Evolutionary conservation across 2,797 vertebrate genomes (phyloP).

Genomic region (Margarornis squamiger): DNA sequence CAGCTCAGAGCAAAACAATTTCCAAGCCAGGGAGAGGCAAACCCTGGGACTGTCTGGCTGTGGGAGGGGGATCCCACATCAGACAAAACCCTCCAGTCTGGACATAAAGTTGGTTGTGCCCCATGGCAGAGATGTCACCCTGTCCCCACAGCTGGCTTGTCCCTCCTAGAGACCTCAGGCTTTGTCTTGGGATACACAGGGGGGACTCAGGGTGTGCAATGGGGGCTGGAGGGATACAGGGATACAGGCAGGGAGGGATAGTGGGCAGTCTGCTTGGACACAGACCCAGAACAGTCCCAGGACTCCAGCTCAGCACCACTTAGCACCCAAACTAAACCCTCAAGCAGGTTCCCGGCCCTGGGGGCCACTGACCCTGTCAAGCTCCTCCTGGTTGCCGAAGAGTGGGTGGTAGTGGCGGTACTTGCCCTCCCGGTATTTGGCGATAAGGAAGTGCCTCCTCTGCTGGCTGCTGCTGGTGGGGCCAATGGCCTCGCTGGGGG

Average conservation of each 20-base stretch:
- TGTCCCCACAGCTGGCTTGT: neutral
- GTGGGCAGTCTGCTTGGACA: neutral
- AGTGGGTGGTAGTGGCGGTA: conserved; percentile 92
- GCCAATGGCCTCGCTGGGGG: conserved; percentile 88
- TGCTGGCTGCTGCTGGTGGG: conserved; percentile 80
- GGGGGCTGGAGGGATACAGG: too few relatives aligned
- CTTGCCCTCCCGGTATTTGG: conserved; percentile 94
- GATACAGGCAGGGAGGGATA: neutral
- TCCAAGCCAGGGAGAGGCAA: neutral
- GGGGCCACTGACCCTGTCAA: conserved; percentile 83
- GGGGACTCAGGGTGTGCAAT: fast-evolving
- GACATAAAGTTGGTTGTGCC: neutral
- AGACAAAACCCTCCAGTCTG: neutral
- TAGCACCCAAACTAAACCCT: neutral
- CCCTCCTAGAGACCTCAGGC: neutral
- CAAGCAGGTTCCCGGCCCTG: fast-evolving
- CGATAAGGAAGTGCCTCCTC: conserved; percentile 81
- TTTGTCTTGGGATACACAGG: neutral
- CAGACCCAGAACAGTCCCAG: neutral
- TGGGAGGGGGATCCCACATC: neutral
- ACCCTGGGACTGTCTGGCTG: neutral
- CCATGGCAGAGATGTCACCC: neutral
- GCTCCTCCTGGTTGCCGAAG: conserved; percentile 91
- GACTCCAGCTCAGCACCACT: neutral
- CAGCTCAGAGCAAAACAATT: neutral